phyloP scores from a whole-genome alignment of 2,888 invertebrate species.

The Lycocerus yunnanus region DNA sequence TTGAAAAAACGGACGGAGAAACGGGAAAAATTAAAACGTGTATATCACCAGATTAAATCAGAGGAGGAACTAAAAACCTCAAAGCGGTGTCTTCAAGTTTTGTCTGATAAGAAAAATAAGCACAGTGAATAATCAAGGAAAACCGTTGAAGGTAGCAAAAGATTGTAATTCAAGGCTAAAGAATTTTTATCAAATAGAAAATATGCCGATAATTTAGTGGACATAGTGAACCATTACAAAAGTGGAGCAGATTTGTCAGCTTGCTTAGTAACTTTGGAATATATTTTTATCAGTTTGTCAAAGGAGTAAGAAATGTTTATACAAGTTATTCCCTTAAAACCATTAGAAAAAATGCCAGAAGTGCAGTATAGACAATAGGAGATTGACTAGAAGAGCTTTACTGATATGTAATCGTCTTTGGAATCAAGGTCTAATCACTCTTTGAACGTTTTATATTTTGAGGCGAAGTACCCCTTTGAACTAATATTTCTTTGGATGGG shows the following conservation, averaged over 20 bases:
- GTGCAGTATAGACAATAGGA: constrained; percentile 67
- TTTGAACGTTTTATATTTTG: constrained; percentile 73
- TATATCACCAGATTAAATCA: too few relatives aligned
- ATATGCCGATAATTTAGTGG: constrained; percentile 68
- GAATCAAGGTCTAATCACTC: constrained; percentile 66
- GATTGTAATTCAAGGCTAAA: constrained; percentile 70
- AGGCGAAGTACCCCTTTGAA: constrained; percentile 72
- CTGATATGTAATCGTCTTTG: constrained; percentile 64
- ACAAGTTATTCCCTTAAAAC: constrained; percentile 63
- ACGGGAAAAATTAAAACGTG: too few relatives aligned
- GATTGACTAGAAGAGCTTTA: constrained; percentile 70
- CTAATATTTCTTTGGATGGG: constrained; percentile 56
- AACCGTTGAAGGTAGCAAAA: constrained; percentile 63
- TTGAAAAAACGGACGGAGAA: too few relatives aligned
- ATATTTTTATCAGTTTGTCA: constrained; percentile 71
- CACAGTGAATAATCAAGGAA: constrained; percentile 47
- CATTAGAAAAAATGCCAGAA: constrained; percentile 63
- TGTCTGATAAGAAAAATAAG: constrained; percentile 7
- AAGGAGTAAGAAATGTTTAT: constrained; percentile 69
- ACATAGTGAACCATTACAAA: constrained; percentile 71
- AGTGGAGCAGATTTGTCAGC: constrained; percentile 57
- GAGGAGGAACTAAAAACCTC: too few relatives aligned
- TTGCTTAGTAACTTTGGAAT: constrained; percentile 70
- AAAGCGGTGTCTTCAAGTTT: not conserved
- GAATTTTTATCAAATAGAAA: constrained; percentile 70